Evolutionary conservation across 2,113 vertebrate species (phyloP).

Genomic region (Struthio camelus): DNA sequence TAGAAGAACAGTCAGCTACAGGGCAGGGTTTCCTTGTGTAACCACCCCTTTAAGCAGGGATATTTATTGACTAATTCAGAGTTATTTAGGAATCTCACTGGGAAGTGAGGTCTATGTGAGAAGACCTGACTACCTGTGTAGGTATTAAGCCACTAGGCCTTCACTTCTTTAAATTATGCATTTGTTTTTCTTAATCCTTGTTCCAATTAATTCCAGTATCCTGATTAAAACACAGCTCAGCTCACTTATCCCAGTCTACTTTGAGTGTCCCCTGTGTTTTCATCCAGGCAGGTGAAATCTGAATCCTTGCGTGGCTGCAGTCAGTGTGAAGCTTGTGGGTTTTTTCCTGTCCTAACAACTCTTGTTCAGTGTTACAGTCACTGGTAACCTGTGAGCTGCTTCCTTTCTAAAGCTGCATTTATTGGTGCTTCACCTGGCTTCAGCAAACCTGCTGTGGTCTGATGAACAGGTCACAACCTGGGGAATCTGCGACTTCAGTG

Average conservation of each 20-base stretch:
- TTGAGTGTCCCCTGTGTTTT: not conserved
- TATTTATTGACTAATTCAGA: not conserved
- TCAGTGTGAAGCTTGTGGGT: not conserved
- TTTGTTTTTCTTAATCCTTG: not conserved
- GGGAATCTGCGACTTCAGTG: not conserved
- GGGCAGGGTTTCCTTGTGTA: not conserved
- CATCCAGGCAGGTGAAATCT: not conserved
- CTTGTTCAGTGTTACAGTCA: too few species aligned
- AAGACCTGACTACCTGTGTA: not conserved
- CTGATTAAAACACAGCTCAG: not conserved
- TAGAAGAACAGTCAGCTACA: not conserved
- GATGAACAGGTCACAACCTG: not conserved
- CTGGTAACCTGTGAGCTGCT: not conserved
- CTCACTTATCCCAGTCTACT: not conserved
- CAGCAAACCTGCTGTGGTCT: fast-evolving
- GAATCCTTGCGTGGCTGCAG: not conserved
- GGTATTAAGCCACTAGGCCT: not conserved
- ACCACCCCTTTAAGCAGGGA: not conserved
- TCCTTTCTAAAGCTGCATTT: not conserved
- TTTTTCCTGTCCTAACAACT: not conserved
- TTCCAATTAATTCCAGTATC: not conserved
- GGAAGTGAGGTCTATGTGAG: not conserved
- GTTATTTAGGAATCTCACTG: not conserved
- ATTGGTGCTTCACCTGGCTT: not conserved
- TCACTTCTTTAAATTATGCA: not conserved